Percentiles rank a stretch among this genome's conserved stretches.
Evolutionary conservation across 2,888 invertebrate genomes (phyloP).

Genomic region (Trichogramma dendrolimi): DNA sequence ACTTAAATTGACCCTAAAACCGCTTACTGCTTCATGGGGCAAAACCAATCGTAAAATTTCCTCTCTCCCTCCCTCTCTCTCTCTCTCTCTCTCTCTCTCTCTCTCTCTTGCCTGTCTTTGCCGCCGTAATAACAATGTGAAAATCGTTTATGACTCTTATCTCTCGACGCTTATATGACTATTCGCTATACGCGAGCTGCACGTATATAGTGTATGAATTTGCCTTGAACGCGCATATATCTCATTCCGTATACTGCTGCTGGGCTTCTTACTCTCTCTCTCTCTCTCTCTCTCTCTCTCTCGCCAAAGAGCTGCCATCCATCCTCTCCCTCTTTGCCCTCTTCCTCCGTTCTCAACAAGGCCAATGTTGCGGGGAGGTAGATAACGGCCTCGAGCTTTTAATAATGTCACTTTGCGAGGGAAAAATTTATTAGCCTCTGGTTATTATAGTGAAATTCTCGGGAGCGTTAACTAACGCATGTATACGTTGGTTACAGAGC

Average conservation of each 20-base stretch:
- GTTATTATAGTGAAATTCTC: conserved; percentile 40
- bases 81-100: conserved; percentile 10
- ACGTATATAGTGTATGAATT: no score
- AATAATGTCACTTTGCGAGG: conserved; percentile 27
- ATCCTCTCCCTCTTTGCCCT: background rate
- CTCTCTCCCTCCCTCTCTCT: background rate
- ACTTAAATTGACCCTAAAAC: no score
- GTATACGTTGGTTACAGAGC: no score
- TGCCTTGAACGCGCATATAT: no score
- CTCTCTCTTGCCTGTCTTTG: conserved; percentile 19
- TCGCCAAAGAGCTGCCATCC: background rate
- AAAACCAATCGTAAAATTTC: no score
- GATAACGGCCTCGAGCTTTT: conserved; percentile 16
- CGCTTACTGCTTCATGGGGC: no score
- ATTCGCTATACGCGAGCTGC: no score
- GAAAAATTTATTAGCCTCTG: conserved; percentile 35
- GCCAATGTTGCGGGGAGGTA: background rate
- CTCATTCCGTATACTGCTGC: no score
- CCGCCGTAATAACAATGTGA: background rate
- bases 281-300: background rate
- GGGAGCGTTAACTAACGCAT: conserved; percentile 31
- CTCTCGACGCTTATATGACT: no score
- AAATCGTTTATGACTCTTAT: no score
- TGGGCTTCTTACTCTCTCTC: conserved; percentile 30
- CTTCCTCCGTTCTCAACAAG: background rate